Percentiles rank a stretch among this genome's conserved stretches.
Evolutionary conservation across 2,888 invertebrate genomes (phyloP).

Genomic region (Sarcophaga carnaria): DNA sequence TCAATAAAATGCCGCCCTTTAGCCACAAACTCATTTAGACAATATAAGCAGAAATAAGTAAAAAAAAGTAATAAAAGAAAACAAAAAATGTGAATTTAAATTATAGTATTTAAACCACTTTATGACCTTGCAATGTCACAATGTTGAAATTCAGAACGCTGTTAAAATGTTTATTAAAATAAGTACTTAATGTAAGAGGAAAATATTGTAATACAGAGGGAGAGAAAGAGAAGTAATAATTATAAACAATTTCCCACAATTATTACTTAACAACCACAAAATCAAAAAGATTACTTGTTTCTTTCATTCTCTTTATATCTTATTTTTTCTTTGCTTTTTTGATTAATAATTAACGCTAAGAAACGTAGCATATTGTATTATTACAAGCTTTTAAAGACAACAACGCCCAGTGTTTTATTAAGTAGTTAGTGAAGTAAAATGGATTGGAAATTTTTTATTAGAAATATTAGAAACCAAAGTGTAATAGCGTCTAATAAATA

Average conservation of each 20-base stretch:
- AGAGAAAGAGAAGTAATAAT: constrained; percentile 20
- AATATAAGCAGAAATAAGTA: too few relatives aligned
- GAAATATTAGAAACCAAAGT: constrained; percentile 13
- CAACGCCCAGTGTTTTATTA: constrained; percentile 34
- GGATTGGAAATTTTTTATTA: constrained; percentile 8
- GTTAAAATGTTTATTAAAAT: not conserved
- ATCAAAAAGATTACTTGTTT: not conserved
- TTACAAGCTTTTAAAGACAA: constrained; percentile 12
- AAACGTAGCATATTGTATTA: constrained; percentile 4
- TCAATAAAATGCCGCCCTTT: constrained; percentile 36
- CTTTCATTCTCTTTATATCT: too few relatives aligned
- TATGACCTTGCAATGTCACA: constrained; percentile 63
- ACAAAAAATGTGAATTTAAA: not conserved
- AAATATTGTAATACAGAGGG: not conserved
- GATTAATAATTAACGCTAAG: constrained; percentile 5
- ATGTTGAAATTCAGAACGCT: constrained; percentile 56
- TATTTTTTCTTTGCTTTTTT: too few relatives aligned
- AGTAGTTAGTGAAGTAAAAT: not conserved
- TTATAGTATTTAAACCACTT: constrained; percentile 41
- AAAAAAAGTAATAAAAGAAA: not conserved
- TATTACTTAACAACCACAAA: constrained; percentile 59
- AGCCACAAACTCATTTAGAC: constrained; percentile 35
- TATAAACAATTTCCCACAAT: constrained; percentile 56
- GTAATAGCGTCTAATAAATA: constrained; percentile 2
- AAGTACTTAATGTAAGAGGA: too few relatives aligned